These are phyloP conservation scores for Pteria penguin DNA, from an alignment of 2,888 invertebrate species.

Conservation along the genomic window DNA sequence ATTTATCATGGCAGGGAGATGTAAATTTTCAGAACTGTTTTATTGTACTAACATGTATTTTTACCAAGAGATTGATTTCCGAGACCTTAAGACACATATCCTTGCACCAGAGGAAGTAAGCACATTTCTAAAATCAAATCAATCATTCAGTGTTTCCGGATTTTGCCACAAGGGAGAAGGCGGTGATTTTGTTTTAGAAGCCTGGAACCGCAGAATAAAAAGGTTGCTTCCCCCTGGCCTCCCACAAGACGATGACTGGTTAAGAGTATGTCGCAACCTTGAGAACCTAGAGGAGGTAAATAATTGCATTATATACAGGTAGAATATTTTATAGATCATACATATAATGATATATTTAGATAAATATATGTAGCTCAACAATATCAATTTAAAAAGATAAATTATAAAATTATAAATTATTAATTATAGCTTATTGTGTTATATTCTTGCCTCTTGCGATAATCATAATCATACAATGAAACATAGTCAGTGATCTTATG, in stretches of 20 bases:
- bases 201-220: not conserved
- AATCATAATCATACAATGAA: no score
- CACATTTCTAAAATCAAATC: not conserved
- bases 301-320: no score
- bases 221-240: not conserved
- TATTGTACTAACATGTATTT: constrained; percentile 24
- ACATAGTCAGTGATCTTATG: no score
- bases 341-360: no score
- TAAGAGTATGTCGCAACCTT: constrained; percentile 21
- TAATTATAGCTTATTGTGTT: no score
- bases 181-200: constrained; percentile 33
- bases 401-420: no score
- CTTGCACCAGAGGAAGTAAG: not conserved
- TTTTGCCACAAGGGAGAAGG: constrained; percentile 11
- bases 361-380: no score
- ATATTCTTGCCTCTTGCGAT: no score
- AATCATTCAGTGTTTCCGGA: constrained; percentile 26
- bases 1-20: constrained; percentile 7
- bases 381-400: no score
- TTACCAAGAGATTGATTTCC: constrained; percentile 20
- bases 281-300: constrained; percentile 25
- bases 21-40: constrained; percentile 22
- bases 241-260: constrained; percentile 26
- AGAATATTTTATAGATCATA: no score
- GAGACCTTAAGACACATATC: not conserved